Conservation (phyloP, 2,888 invertebrate genomes). For the Trissolcus brochymenae region DNA sequence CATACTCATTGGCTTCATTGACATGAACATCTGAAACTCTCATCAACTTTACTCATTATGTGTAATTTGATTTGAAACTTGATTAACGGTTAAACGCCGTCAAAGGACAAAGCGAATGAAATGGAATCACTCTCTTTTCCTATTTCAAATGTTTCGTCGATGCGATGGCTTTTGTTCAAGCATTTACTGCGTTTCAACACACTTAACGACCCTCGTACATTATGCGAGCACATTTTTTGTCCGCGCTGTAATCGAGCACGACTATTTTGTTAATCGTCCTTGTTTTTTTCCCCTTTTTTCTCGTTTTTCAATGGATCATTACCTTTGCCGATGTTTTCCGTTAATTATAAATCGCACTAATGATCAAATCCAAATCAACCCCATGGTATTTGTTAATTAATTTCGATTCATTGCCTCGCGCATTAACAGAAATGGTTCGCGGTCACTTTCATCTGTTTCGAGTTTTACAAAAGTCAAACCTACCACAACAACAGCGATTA, state of each 20-base stretch:
- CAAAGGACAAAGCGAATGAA: slow-evolving; percentile 67
- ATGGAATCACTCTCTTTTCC: slow-evolving; percentile 54
- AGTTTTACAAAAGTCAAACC: no score
- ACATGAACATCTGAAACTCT: slow-evolving; percentile 65
- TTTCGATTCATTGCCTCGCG: background rate
- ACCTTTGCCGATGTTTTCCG: slow-evolving; percentile 4
- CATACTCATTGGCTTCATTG: slow-evolving; percentile 63
- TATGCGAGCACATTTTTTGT: slow-evolving; percentile 42
- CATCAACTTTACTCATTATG: slow-evolving; percentile 72
- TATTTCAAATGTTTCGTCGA: slow-evolving; percentile 47
- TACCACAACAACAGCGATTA: no score
- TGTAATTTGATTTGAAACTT: slow-evolving; percentile 73
- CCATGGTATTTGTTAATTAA: slow-evolving; percentile 3
- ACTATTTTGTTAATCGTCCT: slow-evolving; percentile 37
- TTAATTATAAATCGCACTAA: slow-evolving; percentile 26
- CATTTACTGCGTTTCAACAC: slow-evolving; percentile 40
- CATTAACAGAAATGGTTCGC: background rate
- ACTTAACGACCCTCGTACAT: slow-evolving; percentile 46
- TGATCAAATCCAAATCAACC: slow-evolving; percentile 13
- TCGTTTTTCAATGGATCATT: slow-evolving; percentile 16
- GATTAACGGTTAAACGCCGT: slow-evolving; percentile 71
- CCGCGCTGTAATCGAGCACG: slow-evolving; percentile 24
- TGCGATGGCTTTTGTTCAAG: slow-evolving; percentile 40
- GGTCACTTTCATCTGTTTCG: no score
- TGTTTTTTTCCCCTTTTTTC: no score